Base-by-base conservation (phyloP, 2,113 vertebrate species). In the Calonectris borealis region DNA sequence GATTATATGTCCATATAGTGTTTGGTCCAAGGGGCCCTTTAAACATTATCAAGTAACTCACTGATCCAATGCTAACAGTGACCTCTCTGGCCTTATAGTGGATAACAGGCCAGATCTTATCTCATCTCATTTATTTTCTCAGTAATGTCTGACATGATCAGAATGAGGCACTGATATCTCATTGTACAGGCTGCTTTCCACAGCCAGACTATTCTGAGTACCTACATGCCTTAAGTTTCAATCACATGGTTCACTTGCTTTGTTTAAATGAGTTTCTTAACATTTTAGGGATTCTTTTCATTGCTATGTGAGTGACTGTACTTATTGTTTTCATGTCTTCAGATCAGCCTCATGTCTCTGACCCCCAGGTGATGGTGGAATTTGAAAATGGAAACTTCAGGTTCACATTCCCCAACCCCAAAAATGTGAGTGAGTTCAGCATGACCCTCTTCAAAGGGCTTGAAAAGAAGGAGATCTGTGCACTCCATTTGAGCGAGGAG, bases 391-490 rank as follows among this genome's bases (percentile, higher is more conserved):
- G 97, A 97, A 87, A 88, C n/a, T 95, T 98, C 73, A 87, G 78
- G n/a, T 95, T 98, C 76, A 97, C 77, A 76, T 98, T 98, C 73
- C 92, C 91, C 38, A 97, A 97, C 31, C 82, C 94, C 18, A 44
- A 92, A 62, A 86, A 32, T 32, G 94, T 97, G 72, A 90, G 70
- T 8, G 97, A 97, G n/a, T 98, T 98, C 95, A 97, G 97, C 92
- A 96, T 98, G 96, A 97, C 92, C n/a, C 88, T 98, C 64, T 62
- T 95, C 58, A 98, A 90, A 92, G 98, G 97, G 7, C 46, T 4
- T 7, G 66, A 94, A 62, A 86, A 54, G 42, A 65, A 97, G 57
- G 17, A 88, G 51, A 93, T 98, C 66, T 98, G 98, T 93, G 83
- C 96, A 16, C 55, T 98, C 73, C 94, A 98, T 70, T 42, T 96